Conservation (phyloP, 2,797 vertebrate species). For the Lophotriccus pileatus region DNA sequence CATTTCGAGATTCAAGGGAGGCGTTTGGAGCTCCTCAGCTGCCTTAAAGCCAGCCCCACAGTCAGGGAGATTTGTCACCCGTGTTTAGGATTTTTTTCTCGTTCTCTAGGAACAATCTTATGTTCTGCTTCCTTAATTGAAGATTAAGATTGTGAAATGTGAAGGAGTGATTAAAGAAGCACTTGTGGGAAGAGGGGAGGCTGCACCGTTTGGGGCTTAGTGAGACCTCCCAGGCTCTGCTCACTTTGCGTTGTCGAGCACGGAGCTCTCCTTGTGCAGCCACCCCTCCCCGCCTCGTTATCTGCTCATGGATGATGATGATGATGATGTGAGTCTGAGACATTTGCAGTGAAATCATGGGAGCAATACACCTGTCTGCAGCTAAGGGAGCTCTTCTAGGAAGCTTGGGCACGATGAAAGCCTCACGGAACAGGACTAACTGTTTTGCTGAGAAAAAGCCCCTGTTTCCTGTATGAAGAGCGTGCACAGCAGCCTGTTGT, state of each 20-base stretch:
- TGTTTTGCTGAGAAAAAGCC: background rate
- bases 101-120: background rate
- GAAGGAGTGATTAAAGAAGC: constrained; percentile 52
- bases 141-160: constrained; percentile 26
- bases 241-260: background rate
- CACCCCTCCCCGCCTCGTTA: background rate
- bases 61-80: constrained; percentile 4
- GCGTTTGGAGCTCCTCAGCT: background rate
- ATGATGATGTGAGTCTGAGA: fast-evolving
- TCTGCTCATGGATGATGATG: background rate
- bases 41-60: background rate
- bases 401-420: background rate
- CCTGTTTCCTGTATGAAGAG: fast-evolving
- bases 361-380: background rate
- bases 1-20: background rate
- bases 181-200: constrained; percentile 46
- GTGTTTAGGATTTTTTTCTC: background rate
- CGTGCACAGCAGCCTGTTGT: fast-evolving
- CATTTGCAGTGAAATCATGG: background rate
- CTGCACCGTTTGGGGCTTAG: constrained; percentile 24
- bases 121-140: constrained; percentile 37
- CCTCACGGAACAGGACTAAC: background rate
- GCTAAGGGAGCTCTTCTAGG: background rate
- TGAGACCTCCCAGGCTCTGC: constrained; percentile 38
- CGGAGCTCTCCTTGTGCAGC: background rate